These are phyloP conservation scores for Ecdyonurus torrentis DNA, from an alignment of 2,888 invertebrate species.

Conservation along the genomic window DNA sequence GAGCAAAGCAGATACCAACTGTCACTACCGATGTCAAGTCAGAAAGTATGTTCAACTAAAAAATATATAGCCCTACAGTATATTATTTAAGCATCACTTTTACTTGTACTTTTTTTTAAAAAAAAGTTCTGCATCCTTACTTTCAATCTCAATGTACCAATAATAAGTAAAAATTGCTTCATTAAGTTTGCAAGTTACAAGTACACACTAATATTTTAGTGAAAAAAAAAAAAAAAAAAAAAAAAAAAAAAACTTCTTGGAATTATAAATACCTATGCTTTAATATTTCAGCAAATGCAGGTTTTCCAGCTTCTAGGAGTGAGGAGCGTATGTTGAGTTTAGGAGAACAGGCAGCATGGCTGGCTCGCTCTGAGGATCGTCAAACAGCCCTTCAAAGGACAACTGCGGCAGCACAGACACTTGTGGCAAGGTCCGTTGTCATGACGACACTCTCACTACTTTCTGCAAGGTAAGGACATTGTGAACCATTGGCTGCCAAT, in stretches of 20 bases:
- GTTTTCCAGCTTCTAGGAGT: background rate
- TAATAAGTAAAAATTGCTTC: no score
- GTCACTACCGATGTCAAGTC: slow-evolving; percentile 17
- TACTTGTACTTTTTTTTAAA: no score
- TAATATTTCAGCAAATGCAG: no score
- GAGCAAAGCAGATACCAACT: slow-evolving; percentile 28
- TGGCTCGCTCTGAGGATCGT: slow-evolving; percentile 31
- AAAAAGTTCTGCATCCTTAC: no score
- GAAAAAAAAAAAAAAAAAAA: no score
- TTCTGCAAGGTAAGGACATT: slow-evolving; percentile 23
- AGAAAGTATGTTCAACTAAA: slow-evolving; percentile 11
- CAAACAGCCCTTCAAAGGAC: slow-evolving; percentile 33
- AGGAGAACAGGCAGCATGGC: slow-evolving; percentile 33
- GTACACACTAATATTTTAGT: background rate
- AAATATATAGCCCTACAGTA: no score
- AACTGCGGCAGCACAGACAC: slow-evolving; percentile 32
- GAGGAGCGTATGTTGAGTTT: slow-evolving; percentile 17
- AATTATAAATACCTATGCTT: no score
- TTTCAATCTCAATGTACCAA: no score
- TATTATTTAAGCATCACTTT: no score
- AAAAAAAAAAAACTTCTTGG: no score
- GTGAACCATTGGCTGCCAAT: slow-evolving; percentile 19
- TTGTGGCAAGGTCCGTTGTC: slow-evolving; percentile 36
- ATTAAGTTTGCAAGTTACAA: no score
- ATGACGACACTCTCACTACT: slow-evolving; percentile 34